Percentiles rank a stretch among this genome's conserved stretches.
Conservation (phyloP, 2,113 vertebrate genomes). For the Heteronetta atricapilla region DNA sequence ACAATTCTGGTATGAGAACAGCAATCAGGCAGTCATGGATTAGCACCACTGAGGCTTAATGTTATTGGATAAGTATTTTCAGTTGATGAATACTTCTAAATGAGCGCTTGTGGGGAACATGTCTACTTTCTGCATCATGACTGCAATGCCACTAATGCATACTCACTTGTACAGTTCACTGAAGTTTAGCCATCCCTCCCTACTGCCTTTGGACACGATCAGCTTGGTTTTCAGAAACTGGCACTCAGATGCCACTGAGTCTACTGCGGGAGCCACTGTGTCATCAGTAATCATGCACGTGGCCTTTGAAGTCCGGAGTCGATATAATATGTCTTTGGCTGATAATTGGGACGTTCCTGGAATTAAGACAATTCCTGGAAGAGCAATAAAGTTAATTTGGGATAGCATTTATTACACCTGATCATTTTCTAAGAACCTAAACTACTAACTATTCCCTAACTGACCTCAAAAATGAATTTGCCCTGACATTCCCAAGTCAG, state of each 20-base stretch:
- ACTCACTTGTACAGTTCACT: conserved; percentile 79
- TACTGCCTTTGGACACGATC: conserved; percentile 70
- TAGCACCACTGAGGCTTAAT: background rate
- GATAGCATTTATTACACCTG: background rate
- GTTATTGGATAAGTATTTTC: background rate
- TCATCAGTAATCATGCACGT: conserved; percentile 78
- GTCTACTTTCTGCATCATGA: background rate
- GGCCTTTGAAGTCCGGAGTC: conserved; percentile 79
- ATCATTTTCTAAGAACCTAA: background rate
- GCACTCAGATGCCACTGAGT: conserved; percentile 74
- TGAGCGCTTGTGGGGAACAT: background rate
- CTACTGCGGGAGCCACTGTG: conserved; percentile 71
- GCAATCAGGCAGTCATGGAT: background rate
- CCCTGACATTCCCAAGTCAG: background rate
- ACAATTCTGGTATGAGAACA: background rate
- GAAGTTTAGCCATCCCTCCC: conserved; percentile 81
- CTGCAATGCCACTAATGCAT: background rate
- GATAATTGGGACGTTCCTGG: conserved; percentile 82
- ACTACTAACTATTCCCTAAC: background rate
- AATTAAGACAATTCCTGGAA: conserved; percentile 77
- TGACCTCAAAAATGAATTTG: background rate
- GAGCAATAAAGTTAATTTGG: background rate
- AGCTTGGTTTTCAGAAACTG: conserved; percentile 78
- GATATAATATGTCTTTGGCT: conserved; percentile 81
- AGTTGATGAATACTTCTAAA: background rate